A percentile compares a stretch with the other conserved stretches of the same genome.
Evolutionary conservation across 1,140 invertebrate species (phyloP).

Genomic region (Uloborus diversus): DNA sequence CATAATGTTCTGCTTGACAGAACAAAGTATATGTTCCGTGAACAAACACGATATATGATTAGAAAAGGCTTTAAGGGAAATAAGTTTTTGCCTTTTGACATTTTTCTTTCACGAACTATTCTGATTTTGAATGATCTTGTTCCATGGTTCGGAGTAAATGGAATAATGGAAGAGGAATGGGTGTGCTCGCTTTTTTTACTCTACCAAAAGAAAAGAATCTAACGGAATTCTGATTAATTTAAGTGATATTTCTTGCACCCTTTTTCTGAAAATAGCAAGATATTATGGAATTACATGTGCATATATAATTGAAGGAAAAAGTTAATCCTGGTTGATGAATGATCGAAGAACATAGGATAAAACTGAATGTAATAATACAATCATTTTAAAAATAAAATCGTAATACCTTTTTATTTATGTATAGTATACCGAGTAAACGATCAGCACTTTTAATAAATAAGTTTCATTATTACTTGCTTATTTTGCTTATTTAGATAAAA

Average conservation of each 20-base stretch:
- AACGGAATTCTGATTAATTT: conserved; percentile 46
- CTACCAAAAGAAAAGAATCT: not conserved
- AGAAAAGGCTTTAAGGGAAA: conserved; percentile 18
- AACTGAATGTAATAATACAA: too few species aligned
- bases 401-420: too few species aligned
- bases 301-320: too few species aligned
- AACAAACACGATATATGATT: conserved; percentile 29
- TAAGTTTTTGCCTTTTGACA: not conserved
- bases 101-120: conserved; percentile 1
- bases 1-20: conserved; percentile 14
- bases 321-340: too few species aligned
- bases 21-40: conserved; percentile 22
- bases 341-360: too few species aligned
- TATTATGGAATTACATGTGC: too few species aligned
- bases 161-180: conserved; percentile 9
- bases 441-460: too few species aligned
- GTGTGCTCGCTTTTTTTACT: conserved; percentile 13
- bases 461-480: too few species aligned
- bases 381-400: too few species aligned
- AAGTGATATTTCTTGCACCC: conserved; percentile 30
- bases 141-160: not conserved
- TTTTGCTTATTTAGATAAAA: too few species aligned
- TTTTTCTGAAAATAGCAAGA: too few species aligned
- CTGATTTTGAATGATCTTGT: conserved; percentile 25
- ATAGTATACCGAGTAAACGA: too few species aligned